These are phyloP conservation scores for Fregata magnificens DNA, from an alignment of 2,113 vertebrate genomes.

Conservation along the genomic window DNA sequence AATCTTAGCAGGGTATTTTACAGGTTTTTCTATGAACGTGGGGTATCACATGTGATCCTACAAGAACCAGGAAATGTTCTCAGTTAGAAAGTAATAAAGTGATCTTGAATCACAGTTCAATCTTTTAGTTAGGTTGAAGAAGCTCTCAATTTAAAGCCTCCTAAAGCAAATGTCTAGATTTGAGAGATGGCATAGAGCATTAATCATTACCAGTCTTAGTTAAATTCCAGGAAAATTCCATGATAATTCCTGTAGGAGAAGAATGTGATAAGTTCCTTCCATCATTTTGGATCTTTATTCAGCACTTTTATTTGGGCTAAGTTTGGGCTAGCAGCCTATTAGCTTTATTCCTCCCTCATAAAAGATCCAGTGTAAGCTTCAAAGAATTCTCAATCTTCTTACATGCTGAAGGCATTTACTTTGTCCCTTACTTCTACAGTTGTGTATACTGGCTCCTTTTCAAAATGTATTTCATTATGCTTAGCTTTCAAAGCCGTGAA, in stretches of 20 bases:
- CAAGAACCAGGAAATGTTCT: background rate
- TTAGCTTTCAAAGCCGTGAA: background rate
- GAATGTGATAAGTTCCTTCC: background rate
- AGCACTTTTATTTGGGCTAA: background rate
- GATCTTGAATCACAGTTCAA: background rate
- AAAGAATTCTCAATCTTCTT: background rate
- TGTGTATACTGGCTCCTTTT: background rate
- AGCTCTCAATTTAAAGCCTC: background rate
- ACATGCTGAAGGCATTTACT: background rate
- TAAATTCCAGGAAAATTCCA: background rate
- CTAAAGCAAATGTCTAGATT: background rate
- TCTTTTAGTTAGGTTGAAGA: background rate
- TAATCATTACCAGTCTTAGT: background rate
- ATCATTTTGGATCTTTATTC: background rate
- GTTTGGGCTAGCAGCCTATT: background rate
- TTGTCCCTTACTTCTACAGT: background rate
- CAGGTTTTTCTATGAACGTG: background rate
- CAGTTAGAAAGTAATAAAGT: background rate
- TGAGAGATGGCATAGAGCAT: background rate
- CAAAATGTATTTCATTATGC: background rate
- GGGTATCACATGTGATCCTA: background rate
- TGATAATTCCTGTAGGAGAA: background rate
- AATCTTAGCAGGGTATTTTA: background rate
- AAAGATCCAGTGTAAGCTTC: background rate
- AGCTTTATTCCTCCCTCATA: background rate